A percentile compares a stretch with the other conserved stretches of the same genome.
Evolutionary conservation across 2,888 invertebrate species (phyloP).

Genomic region (Macropis europaea): DNA sequence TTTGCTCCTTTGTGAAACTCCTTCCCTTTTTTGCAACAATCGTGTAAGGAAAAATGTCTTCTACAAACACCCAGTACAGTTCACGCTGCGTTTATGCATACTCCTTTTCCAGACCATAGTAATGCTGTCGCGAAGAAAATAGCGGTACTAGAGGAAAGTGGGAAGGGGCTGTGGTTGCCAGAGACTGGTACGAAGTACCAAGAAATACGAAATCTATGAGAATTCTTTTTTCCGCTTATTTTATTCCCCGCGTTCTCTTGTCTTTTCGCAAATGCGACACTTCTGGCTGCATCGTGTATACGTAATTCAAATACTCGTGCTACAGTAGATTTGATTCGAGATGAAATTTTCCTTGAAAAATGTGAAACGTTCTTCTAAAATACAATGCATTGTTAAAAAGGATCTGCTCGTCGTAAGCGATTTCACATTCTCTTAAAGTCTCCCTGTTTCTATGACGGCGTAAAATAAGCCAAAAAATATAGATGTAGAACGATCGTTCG

Average conservation of each 20-base stretch:
- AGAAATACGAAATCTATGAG: slow-evolving; percentile 29
- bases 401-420: not conserved
- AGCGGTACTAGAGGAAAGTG: slow-evolving; percentile 4
- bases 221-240: slow-evolving; percentile 24
- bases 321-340: not conserved
- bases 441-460: not conserved
- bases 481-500: no score
- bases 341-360: not conserved
- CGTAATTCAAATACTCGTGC: slow-evolving; percentile 24
- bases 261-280: slow-evolving; percentile 9
- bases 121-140: slow-evolving; percentile 24
- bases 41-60: slow-evolving; percentile 24
- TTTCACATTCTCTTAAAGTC: not conserved
- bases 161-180: slow-evolving; percentile 7
- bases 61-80: slow-evolving; percentile 29
- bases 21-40: slow-evolving; percentile 4
- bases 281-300: slow-evolving; percentile 3
- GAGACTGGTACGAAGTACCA: not conserved
- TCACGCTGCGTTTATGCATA: slow-evolving; percentile 36
- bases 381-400: not conserved
- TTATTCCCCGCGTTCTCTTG: slow-evolving; percentile 3
- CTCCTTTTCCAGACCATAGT: slow-evolving; percentile 1
- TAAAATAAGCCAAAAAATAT: no score
- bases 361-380: not conserved
- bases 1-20: not conserved